Conservation (phyloP, 1,140 invertebrate genomes). For the Drusus annulatus region DNA sequence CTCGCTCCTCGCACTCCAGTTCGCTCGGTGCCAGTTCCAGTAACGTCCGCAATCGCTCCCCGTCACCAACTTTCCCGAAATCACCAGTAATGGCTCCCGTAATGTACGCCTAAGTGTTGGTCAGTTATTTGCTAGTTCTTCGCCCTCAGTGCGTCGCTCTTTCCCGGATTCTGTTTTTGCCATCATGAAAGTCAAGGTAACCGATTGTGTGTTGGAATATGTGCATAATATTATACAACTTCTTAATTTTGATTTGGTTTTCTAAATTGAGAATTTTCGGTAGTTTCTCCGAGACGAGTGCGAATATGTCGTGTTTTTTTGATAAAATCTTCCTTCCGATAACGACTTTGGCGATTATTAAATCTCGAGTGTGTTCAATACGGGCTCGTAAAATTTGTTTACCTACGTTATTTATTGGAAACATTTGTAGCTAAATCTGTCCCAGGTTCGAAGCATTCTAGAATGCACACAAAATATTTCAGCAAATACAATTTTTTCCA, state of each 20-base stretch:
- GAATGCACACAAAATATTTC: too few relatives aligned
- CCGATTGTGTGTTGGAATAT: constrained; percentile 33
- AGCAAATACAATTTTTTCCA: too few relatives aligned
- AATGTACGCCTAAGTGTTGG: background rate
- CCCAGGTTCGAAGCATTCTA: too few relatives aligned
- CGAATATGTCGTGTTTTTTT: background rate
- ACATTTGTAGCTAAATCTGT: background rate
- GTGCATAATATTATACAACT: constrained; percentile 16
- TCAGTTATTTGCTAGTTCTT: constrained; percentile 1
- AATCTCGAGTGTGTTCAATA: constrained; percentile 19
- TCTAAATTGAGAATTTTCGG: background rate
- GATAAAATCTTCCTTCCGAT: constrained; percentile 16
- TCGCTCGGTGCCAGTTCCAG: too few relatives aligned
- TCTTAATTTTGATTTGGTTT: background rate
- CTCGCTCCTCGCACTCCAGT: background rate
- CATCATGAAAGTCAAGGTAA: constrained; percentile 54
- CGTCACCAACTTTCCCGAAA: background rate
- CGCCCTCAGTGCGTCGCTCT: background rate
- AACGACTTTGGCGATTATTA: constrained; percentile 1
- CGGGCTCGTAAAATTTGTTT: constrained; percentile 15
- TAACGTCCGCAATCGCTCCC: too few relatives aligned
- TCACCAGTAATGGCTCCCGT: background rate
- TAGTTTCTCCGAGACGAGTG: background rate
- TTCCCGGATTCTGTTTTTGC: constrained; percentile 31
- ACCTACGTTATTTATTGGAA: constrained; percentile 30